Percentiles rank a stretch among this genome's conserved stretches.
phyloP scores from a whole-genome alignment of 2,113 vertebrate genomes.

The Leucosticte australis region DNA sequence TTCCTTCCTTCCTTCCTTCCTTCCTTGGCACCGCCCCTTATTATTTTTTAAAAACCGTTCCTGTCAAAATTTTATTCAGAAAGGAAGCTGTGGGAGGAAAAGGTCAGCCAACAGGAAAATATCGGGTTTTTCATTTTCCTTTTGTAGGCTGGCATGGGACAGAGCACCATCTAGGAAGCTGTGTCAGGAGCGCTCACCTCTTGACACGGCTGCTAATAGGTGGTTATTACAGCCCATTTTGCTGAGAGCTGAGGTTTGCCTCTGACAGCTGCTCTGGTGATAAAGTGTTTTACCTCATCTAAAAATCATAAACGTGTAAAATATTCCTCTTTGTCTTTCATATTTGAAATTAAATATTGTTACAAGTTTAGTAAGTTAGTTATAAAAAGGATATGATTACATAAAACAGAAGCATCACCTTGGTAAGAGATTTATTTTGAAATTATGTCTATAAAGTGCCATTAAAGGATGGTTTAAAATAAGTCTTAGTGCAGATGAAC shows the following conservation, averaged over 20 bases:
- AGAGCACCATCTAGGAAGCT: background rate
- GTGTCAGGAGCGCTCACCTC: background rate
- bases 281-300: background rate
- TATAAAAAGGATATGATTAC: background rate
- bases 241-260: background rate
- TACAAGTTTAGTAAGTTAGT: background rate
- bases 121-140: background rate
- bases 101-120: conserved; percentile 53
- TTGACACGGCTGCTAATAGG: background rate
- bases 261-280: background rate
- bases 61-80: background rate
- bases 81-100: conserved; percentile 29
- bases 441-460: background rate
- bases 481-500: background rate
- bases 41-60: background rate
- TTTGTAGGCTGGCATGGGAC: background rate
- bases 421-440: background rate
- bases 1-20: background rate
- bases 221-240: background rate
- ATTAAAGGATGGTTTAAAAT: background rate
- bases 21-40: background rate
- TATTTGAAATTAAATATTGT: background rate
- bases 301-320: background rate
- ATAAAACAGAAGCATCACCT: background rate
- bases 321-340: background rate